Conservation (phyloP, 2,888 invertebrate genomes). For the Teleogryllus oceanicus region DNA sequence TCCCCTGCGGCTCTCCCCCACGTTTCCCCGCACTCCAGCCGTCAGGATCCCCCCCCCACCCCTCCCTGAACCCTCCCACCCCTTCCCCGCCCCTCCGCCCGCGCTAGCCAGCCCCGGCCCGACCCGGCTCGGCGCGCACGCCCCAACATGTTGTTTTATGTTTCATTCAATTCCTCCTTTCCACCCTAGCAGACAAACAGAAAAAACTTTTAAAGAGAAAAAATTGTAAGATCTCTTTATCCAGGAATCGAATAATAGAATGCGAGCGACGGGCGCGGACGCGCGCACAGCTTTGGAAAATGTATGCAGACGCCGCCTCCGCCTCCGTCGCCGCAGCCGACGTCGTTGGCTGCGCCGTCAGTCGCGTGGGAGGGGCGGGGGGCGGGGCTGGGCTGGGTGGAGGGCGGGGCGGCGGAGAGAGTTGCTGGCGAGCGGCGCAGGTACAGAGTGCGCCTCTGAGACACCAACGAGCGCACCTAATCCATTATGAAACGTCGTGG, state of each 20-base stretch:
- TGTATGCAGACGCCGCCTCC: slow-evolving; percentile 31
- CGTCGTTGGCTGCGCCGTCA: not conserved
- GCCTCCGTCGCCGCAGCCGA: not conserved
- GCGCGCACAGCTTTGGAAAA: slow-evolving; percentile 23
- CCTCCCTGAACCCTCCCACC: not conserved
- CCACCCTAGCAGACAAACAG: slow-evolving; percentile 37
- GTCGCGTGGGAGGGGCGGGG: not conserved
- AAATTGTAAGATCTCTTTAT: slow-evolving; percentile 34
- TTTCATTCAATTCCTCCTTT: slow-evolving; percentile 37
- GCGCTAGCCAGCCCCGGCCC: too few species aligned
- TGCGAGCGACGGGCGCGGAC: slow-evolving; percentile 1
- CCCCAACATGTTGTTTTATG: slow-evolving; percentile 37
- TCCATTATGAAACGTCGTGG: too few species aligned
- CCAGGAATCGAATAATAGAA: slow-evolving; percentile 34
- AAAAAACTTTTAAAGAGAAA: slow-evolving; percentile 34
- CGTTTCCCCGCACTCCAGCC: slow-evolving; percentile 33
- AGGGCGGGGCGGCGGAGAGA: not conserved
- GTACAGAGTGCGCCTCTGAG: not conserved
- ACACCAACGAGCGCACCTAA: too few species aligned
- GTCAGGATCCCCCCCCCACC: slow-evolving; percentile 36
- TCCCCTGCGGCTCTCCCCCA: slow-evolving; percentile 29
- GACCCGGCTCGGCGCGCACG: not conserved
- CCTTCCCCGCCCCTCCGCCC: too few species aligned
- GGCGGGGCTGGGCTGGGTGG: not conserved
- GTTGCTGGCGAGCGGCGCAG: not conserved